Evolutionary conservation across 2,797 vertebrate species (phyloP).

Genomic region (Pangasius larnaudii): DNA sequence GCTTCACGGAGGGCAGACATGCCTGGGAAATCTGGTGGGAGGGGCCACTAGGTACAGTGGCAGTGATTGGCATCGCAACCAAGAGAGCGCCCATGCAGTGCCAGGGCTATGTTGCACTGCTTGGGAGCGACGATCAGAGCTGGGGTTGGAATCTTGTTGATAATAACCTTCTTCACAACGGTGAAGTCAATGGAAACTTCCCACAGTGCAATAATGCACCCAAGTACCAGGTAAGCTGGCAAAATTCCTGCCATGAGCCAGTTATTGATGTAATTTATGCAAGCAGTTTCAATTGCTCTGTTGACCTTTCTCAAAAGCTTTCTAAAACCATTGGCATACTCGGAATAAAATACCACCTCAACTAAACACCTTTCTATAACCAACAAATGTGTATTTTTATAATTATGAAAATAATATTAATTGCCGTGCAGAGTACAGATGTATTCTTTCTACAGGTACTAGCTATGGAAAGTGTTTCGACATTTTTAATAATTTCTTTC

Average conservation of each 20-base stretch:
- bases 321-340: no score
- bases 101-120: slow-evolving; percentile 96
- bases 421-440: no score
- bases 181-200: slow-evolving; percentile 98
- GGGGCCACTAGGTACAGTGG: slow-evolving; percentile 95
- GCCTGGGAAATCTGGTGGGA: slow-evolving; percentile 99
- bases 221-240: slow-evolving; percentile 90
- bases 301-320: background rate
- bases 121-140: slow-evolving; percentile 98
- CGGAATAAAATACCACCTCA: no score
- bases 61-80: slow-evolving; percentile 95
- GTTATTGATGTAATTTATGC: background rate
- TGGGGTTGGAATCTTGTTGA: slow-evolving; percentile 99
- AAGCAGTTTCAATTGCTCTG: background rate
- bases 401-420: no score
- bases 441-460: background rate
- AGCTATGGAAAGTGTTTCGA: background rate
- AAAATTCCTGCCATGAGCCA: background rate
- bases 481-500: background rate
- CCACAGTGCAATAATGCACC: slow-evolving; percentile 99
- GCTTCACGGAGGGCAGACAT: slow-evolving; percentile 95
- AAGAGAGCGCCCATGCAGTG: slow-evolving; percentile 97
- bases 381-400: no score
- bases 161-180: slow-evolving; percentile 97
- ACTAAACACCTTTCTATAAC: no score